Percentiles rank a stretch among this genome's conserved stretches.
Conservation (phyloP, 1,140 invertebrate species). For the Bombus sibiricus region DNA sequence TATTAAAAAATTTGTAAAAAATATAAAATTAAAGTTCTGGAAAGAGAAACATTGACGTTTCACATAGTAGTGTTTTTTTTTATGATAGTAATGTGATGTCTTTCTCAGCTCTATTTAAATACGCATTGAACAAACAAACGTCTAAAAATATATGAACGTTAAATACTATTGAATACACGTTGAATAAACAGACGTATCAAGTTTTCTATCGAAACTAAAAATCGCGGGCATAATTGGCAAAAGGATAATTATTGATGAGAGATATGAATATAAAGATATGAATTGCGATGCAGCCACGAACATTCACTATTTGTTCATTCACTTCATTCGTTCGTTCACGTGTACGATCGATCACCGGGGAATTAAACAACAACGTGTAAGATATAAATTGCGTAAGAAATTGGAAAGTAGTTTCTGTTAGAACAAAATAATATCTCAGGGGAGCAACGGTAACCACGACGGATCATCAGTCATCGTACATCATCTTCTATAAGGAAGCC, state of each 20-base stretch:
- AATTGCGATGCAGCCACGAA: background rate
- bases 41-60: background rate
- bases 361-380: constrained; percentile 1
- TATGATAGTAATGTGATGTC: background rate
- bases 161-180: no score
- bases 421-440: constrained; percentile 51
- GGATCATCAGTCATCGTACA: constrained; percentile 72
- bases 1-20: background rate
- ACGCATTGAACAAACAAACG: background rate
- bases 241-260: background rate
- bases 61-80: background rate
- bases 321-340: background rate
- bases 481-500: constrained; percentile 61
- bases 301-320: background rate
- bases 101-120: background rate
- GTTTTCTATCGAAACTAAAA: background rate
- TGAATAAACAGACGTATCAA: background rate
- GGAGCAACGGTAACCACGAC: constrained; percentile 52
- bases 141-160: no score
- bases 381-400: constrained; percentile 36
- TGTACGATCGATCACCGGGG: background rate
- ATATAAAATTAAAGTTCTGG: background rate
- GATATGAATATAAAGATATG: background rate
- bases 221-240: background rate
- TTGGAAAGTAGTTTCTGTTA: constrained; percentile 57